Percentiles rank a stretch among this genome's conserved stretches.
Conservation (phyloP, 2,888 invertebrate species). For the Machimus atricapillus region DNA sequence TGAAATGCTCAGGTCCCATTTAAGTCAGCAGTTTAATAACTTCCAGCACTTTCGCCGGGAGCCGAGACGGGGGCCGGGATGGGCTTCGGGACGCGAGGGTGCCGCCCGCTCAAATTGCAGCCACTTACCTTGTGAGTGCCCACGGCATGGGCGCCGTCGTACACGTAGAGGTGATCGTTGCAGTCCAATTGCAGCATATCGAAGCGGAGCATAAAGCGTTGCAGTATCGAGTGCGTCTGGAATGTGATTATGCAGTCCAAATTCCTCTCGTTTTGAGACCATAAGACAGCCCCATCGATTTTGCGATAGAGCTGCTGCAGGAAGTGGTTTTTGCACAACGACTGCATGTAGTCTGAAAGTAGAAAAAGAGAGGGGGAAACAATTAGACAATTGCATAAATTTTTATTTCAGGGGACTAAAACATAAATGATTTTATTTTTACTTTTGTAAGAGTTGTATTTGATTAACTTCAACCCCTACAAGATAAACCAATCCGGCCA, state of each 20-base stretch:
- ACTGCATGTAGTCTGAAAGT: slow-evolving; percentile 84
- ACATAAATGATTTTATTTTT: background rate
- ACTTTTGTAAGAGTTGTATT: background rate
- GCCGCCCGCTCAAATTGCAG: background rate
- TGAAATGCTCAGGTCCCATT: background rate
- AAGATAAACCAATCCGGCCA: background rate
- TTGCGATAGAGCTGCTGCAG: slow-evolving; percentile 88
- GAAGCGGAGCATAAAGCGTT: slow-evolving; percentile 93
- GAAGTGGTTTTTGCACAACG: slow-evolving; percentile 88
- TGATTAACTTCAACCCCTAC: background rate
- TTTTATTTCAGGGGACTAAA: background rate
- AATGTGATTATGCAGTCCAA: slow-evolving; percentile 92
- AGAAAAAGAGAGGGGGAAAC: background rate
- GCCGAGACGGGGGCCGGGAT: background rate
- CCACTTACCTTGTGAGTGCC: slow-evolving; percentile 81
- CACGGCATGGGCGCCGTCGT: slow-evolving; percentile 90
- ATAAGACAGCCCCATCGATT: slow-evolving; percentile 88
- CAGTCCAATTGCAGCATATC: slow-evolving; percentile 91
- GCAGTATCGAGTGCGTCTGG: slow-evolving; percentile 92
- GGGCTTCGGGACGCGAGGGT: background rate
- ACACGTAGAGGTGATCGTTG: slow-evolving; percentile 91
- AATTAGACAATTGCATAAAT: background rate
- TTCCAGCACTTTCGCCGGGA: background rate
- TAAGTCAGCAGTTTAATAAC: background rate
- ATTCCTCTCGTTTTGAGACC: slow-evolving; percentile 89